Evolutionary conservation across 2,113 vertebrate species (phyloP).

Genomic region (Cygnus buccinator): DNA sequence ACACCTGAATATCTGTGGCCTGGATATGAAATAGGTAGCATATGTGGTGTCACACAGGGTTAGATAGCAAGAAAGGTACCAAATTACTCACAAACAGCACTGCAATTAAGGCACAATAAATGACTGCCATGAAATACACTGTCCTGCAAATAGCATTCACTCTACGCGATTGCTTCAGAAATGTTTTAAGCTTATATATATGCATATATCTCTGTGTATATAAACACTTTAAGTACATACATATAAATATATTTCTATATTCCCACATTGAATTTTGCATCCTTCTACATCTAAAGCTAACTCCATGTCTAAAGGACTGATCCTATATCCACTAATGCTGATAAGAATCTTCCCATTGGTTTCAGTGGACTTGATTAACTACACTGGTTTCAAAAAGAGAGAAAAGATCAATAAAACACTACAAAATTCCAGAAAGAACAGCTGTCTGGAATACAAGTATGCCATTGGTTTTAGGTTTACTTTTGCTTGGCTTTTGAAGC

Average conservation of each 20-base stretch:
- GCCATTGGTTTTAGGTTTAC: neutral
- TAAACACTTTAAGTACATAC: neutral
- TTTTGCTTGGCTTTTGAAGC: neutral
- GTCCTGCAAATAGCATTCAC: neutral
- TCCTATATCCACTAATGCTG: neutral
- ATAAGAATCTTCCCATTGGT: neutral
- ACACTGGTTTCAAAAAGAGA: neutral
- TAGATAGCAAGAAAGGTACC: neutral
- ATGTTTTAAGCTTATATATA: neutral
- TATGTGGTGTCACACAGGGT: accelerated
- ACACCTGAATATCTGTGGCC: neutral
- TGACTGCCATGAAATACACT: neutral
- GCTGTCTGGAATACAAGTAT: neutral
- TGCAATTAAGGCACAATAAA: neutral
- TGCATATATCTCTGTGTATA: neutral
- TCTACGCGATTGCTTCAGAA: neutral
- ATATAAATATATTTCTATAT: neutral
- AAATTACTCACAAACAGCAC: neutral
- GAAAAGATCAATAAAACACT: neutral
- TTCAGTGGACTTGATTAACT: neutral
- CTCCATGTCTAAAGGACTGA: neutral
- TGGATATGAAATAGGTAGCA: neutral
- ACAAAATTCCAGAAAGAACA: neutral
- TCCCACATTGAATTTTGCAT: neutral
- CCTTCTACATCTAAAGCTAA: neutral